Evolutionary conservation across 2,797 vertebrate species (phyloP), one percentile per base, ranked within the genome.

Genomic region (Cichlasoma orientale): DNA sequence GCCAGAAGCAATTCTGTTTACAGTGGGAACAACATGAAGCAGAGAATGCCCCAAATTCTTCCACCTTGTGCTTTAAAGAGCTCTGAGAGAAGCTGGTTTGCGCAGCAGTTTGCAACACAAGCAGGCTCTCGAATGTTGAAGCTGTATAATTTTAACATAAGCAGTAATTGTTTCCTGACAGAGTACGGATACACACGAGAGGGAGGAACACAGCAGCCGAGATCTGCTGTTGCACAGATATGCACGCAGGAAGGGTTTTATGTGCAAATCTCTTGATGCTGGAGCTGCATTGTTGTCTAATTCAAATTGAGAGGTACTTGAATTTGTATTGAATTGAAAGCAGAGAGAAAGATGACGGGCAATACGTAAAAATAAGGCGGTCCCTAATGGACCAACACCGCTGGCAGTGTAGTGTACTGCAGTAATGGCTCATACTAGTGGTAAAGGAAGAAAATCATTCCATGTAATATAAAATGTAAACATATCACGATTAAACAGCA

Each of bases 391-490:
- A 78, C 55, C 76, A 19, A 63, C 7, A 7, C 73, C 27, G 79
- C 81, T 82, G 79, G 80, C 82, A 80, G 68, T 47, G 56, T 69
- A 44, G 53, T 36, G 2, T 16, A 3, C 21, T 33, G 80, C 57
- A 50, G 25, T n/a, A 50, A 18, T 25, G 19, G 56, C 57, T 80
- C 29, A 2, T 4, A 74, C 76, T 79, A 31, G 12, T 31, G 27
- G 27, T 38, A 58, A 59, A 55, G 27, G 54, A 56, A 82, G n/a
- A 79, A 38, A 75, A 8, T 68, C 3, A 81, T 54, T 68, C 55
- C 13, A 18, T 77, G 66, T 85, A 16, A 86, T 86, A 75, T 89
- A 84, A 84, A 88, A 89, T 88, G 72, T 74, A 91, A 89, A 79
- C 83, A 76, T 72, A 93, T 81, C 85, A 73, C 5, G 56, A 68